Evolutionary conservation across 2,797 vertebrate species (phyloP), one percentile per base, ranked within the genome.

Genomic region (Glossophaga mutica): DNA sequence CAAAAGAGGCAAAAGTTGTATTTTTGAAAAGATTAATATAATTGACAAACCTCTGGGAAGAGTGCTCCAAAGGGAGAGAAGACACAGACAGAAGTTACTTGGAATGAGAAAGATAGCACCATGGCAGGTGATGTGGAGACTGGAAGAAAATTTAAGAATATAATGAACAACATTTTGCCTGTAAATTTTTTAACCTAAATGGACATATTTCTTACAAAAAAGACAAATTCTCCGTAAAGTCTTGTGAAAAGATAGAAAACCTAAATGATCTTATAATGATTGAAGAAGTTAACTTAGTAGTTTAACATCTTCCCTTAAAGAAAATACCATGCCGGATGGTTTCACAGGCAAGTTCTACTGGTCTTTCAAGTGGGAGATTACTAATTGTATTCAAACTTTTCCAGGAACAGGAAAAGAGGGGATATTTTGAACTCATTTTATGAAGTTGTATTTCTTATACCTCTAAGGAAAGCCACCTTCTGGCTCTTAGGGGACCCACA

Each of bases 1-100:
- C 32, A 71, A 65, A 89, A 94, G 26, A 81, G 12, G 55, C 39
- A 57, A 83, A 68, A 62, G 4, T 24, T 88, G 2, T n/a, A 57
- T 65, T 90, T 94, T 83, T 67, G 15, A 46, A 87, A 79, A 39
- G 39, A 50, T 70, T 39, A 90, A 84, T 87, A 78, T 90, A 92
- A 93, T 50, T 32, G 42, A 46, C 19, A 87, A 92, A 16, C 11
- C 7, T 87, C 55, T 94, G 62, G 42, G 34, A 81, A 94, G 21
- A 86, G 71, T 62, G n/a, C 59, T 65, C 11, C 9, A 87, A 91
- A 90, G 48, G 4, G 34, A 74, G 77, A 78, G 34, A 87, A 67
- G 15, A 18, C n/a, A 74, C 70, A 84, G 76, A 26, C 6, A 82
- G 24, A 77, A 87, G 39, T 73, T 83, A 74, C 68, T 87, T 84